Conservation (phyloP, 2,113 vertebrate genomes). For the Nematolebias whitei region DNA sequence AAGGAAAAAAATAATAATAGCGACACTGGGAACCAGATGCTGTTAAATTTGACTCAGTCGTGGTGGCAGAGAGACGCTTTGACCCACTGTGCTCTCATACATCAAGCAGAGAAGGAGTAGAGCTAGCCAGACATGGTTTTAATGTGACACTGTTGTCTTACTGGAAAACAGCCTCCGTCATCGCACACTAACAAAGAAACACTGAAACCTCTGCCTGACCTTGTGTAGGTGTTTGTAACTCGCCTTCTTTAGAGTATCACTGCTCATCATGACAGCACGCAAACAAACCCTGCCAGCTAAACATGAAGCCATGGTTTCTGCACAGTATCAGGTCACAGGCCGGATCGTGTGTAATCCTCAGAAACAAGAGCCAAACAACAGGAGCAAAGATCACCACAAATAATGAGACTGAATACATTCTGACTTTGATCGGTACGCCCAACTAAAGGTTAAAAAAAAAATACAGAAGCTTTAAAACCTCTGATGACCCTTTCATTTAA, state of each 20-base stretch:
- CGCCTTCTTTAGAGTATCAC: slow-evolving; percentile 15
- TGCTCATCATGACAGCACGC: slow-evolving; percentile 26
- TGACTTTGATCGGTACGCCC: neutral
- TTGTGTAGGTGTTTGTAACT: slow-evolving; percentile 39
- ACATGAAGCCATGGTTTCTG: slow-evolving; percentile 28
- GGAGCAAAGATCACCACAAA: slow-evolving; percentile 5
- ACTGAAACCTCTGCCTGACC: slow-evolving; percentile 35
- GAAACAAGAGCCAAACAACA: slow-evolving; percentile 23
- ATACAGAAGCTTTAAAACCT: neutral
- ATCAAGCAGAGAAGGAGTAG: slow-evolving; percentile 8
- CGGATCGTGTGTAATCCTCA: slow-evolving; percentile 27
- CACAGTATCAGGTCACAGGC: slow-evolving; percentile 34
- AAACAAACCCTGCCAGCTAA: slow-evolving; percentile 53
- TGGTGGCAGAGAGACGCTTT: slow-evolving; percentile 18
- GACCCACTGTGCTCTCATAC: slow-evolving; percentile 10
- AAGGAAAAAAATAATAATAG: slow-evolving; percentile 19
- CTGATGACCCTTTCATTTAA: neutral
- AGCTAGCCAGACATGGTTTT: slow-evolving; percentile 1
- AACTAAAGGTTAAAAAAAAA: neutral
- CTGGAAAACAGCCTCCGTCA: slow-evolving; percentile 21
- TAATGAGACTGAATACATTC: neutral
- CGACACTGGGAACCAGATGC: slow-evolving; percentile 58
- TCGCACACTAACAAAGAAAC: slow-evolving; percentile 29
- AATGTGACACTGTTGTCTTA: slow-evolving; percentile 15
- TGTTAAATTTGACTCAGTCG: slow-evolving; percentile 43